Base-by-base conservation (phyloP, 23 tunicate genomes). In the Halocynthia roretzi region DNA sequence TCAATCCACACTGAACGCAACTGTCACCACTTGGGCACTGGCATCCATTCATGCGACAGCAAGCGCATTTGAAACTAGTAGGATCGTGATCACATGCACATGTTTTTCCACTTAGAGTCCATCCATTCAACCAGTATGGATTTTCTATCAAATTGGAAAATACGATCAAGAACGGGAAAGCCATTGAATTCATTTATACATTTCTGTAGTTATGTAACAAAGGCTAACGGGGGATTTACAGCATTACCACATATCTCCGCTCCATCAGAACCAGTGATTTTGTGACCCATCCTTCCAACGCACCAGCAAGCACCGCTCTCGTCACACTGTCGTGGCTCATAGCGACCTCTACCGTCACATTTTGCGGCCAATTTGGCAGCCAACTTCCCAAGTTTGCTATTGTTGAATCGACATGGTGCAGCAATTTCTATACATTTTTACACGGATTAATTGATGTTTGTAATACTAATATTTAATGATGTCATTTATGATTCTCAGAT, bases 391-490 rank as follows among this genome's bases (percentile, higher is more conserved):
- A 67, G 77, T 51, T 67, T 80, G 20, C 60, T 18, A 31, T 68
- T 68, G 77, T 80, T 80, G 83, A 65, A 80, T 17, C 75, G 65
- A 52, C 86, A 82, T 7, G 86, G 86, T 40, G 86, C 70, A 7
- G 86, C 86, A 63, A 75, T 73, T 73, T 82, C 86, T 82, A 80
- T 58, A 78, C 48, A 5, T 44, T 63, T 2, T 31, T 58, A n/a
- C 1, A 31, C 44, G 44, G 4, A 31, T 31, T 31, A 31, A 31
- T 31, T 31, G 44, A 31, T 31, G 44, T 4, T 31, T 31, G 44
- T 31, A 31, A 31, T 31, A 4, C 44, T 31, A 31, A 0, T 31
- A 31, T 31, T 31, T 0, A 31, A 31, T 31, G 44, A 4, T 31
- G 44, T 31, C 1, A 31, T 31, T 31, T 31, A 58, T 14, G 63